These are phyloP conservation scores for Onychorhynchus coronatus DNA, from an alignment of 2,113 vertebrate species.

Conservation along the genomic window DNA sequence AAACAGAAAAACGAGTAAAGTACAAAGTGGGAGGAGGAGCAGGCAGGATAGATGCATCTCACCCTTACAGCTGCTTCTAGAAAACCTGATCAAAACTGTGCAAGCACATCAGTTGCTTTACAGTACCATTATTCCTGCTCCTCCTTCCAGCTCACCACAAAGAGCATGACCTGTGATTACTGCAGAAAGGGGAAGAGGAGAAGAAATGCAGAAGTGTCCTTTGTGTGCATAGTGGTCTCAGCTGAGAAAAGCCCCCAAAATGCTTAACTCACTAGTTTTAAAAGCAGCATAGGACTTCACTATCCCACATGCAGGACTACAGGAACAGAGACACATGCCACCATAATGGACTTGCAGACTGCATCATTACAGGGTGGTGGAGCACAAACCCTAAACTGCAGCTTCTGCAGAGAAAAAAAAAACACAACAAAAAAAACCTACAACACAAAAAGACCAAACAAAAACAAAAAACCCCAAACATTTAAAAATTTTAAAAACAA, in stretches of 20 bases:
- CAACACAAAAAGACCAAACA: not conserved
- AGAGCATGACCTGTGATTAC: not conserved
- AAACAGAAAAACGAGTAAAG: not conserved
- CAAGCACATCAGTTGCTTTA: not conserved
- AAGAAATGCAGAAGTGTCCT: not conserved
- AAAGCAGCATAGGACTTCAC: not conserved
- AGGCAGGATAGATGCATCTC: not conserved
- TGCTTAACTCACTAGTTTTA: not conserved
- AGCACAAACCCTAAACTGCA: not conserved
- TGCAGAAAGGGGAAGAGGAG: not conserved
- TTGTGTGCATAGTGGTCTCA: not conserved
- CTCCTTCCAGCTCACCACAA: not conserved
- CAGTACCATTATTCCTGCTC: not conserved
- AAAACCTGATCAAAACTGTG: not conserved
- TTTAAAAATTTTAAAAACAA: too few species aligned
- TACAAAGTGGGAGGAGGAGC: not conserved
- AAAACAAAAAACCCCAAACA: not conserved
- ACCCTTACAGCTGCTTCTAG: not conserved
- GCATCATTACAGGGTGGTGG: not conserved
- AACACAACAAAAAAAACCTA: rapidly evolving
- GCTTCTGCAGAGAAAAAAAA: not conserved
- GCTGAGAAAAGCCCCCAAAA: not conserved
- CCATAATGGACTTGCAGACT: not conserved
- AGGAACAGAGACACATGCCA: not conserved
- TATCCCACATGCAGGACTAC: not conserved